Conservation (phyloP, 1,140 invertebrate species). For the Agrilus planipennis region DNA sequence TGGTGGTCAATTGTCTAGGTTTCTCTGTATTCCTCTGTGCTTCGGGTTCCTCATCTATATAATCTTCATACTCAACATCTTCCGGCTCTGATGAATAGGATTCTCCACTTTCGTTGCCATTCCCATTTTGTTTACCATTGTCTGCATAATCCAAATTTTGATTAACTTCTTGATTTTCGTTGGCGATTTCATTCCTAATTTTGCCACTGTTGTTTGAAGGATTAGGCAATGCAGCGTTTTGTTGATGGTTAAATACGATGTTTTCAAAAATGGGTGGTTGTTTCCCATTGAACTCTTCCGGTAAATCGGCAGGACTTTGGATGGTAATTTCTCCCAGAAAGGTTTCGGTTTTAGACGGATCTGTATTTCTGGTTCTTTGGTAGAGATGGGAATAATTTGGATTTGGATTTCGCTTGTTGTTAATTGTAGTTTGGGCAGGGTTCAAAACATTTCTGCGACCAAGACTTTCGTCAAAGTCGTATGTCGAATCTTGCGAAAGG, state of each 20-base stretch:
- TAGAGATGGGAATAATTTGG: conserved; percentile 19
- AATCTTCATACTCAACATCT: no score
- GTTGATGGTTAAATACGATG: neutral
- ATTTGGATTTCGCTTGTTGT: no score
- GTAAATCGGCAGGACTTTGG: conserved; percentile 40
- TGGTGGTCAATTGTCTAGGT: conserved; percentile 19
- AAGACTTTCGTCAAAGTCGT: no score
- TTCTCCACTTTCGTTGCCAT: no score
- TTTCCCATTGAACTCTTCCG: conserved; percentile 17
- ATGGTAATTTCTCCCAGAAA: conserved; percentile 45
- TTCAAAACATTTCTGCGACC: no score
- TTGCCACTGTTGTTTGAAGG: neutral
- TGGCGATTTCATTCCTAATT: neutral
- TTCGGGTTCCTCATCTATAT: no score
- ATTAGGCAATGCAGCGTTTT: neutral
- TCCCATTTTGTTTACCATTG: conserved; percentile 1
- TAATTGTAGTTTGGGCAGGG: no score
- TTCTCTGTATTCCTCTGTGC: no score
- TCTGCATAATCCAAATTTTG: conserved; percentile 10
- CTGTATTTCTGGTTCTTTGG: conserved; percentile 37
- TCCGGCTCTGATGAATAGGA: no score
- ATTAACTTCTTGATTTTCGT: conserved; percentile 6
- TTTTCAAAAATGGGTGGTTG: conserved; percentile 5
- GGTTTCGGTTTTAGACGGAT: conserved; percentile 44
- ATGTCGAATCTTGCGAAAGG: no score